Percentiles rank a stretch among this genome's conserved stretches.
Evolutionary conservation across 2,797 vertebrate genomes (phyloP).

Genomic region (Schizopygopsis malacanthus): DNA sequence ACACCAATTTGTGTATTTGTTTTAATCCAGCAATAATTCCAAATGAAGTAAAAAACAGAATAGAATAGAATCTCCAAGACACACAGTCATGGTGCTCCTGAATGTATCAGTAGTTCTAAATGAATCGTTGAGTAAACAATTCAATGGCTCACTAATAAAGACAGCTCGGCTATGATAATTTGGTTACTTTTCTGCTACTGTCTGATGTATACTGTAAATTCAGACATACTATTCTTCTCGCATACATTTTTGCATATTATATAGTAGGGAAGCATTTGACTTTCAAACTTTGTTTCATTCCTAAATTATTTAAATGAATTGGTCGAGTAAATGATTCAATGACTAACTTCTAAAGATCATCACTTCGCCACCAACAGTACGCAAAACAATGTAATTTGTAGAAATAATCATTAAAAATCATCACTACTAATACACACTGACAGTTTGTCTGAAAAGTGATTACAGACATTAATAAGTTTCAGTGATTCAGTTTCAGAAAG

Average conservation of each 20-base stretch:
- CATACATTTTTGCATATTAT: not conserved
- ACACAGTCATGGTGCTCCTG: not conserved
- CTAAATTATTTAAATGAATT: not conserved
- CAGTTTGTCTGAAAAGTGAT: not conserved
- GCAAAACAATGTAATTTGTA: not conserved
- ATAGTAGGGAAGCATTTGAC: not conserved
- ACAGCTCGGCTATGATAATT: not conserved
- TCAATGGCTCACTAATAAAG: not conserved
- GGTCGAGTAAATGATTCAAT: constrained; percentile 5
- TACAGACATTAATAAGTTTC: not conserved
- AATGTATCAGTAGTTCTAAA: not conserved
- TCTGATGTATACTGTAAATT: not conserved
- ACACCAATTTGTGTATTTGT: not conserved
- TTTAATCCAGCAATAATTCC: not conserved
- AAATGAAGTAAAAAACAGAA: not conserved
- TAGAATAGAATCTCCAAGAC: not conserved
- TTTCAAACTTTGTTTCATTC: not conserved
- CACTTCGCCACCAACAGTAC: not conserved
- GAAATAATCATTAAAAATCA: not conserved
- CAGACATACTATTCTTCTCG: not conserved
- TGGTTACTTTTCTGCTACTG: not conserved
- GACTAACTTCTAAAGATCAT: not conserved
- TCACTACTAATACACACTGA: not conserved
- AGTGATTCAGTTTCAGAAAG: not conserved
- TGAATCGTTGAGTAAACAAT: constrained; percentile 1